phyloP scores from a whole-genome alignment of 1,140 invertebrate genomes.

The Apis mellifera region Amel_HAv3.1 CM009935.2:13413501-13414000 shows the following conservation, averaged over 20 bases:
- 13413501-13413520: background rate
- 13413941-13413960: slow-evolving; percentile 10
- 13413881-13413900: slow-evolving; percentile 35
- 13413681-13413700: background rate
- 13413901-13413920: slow-evolving; percentile 31
- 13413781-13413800: background rate
- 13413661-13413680: background rate
- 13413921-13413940: slow-evolving; percentile 18
- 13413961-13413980: slow-evolving; percentile 1
- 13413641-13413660: background rate
- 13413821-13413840: slow-evolving; percentile 19
- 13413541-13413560: slow-evolving; percentile 25
- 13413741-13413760: background rate
- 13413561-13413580: background rate
- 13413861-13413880: slow-evolving; percentile 46
- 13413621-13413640: background rate
- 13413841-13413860: slow-evolving; percentile 42
- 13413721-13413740: background rate
- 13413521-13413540: slow-evolving; percentile 9
- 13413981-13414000: background rate
- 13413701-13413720: too few relatives aligned
- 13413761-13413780: slow-evolving; percentile 10
- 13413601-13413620: background rate
- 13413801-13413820: slow-evolving; percentile 14
- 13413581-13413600: background rate